Conservation (phyloP, 2,888 invertebrate species). For the Pristionchus maxplancki region DNA sequence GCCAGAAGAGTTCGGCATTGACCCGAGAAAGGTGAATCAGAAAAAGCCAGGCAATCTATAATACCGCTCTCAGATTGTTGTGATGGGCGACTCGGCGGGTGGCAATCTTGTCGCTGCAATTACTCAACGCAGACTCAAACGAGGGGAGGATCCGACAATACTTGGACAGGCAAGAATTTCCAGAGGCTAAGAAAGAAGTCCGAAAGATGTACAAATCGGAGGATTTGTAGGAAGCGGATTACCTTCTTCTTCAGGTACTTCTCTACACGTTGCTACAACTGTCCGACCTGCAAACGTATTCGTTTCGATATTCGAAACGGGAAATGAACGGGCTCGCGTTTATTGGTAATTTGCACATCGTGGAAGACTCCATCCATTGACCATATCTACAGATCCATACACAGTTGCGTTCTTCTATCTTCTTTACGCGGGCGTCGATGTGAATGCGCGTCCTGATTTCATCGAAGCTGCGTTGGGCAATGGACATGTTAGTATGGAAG, state of each 20-base stretch:
- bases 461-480: not conserved
- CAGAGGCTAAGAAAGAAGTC: not conserved
- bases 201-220: no score
- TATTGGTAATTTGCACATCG: not conserved
- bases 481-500: not conserved
- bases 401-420: not conserved
- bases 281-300: conserved; percentile 74
- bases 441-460: not conserved
- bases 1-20: conserved; percentile 59
- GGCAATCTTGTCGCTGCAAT: conserved; percentile 70
- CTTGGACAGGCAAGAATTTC: conserved; percentile 58
- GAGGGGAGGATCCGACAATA: conserved; percentile 56
- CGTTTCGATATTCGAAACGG: not conserved
- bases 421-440: not conserved
- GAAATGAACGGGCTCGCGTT: not conserved
- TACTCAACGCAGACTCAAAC: conserved; percentile 59
- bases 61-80: conserved; percentile 55
- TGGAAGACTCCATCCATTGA: not conserved
- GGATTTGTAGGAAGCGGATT: no score
- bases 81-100: conserved; percentile 75
- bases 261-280: conserved; percentile 78
- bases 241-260: conserved; percentile 73
- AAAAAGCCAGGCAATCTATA: not conserved
- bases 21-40: conserved; percentile 58
- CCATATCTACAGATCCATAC: not conserved